phyloP scores from a whole-genome alignment of 2,113 vertebrate species.

The Aramus guarauna region DNA sequence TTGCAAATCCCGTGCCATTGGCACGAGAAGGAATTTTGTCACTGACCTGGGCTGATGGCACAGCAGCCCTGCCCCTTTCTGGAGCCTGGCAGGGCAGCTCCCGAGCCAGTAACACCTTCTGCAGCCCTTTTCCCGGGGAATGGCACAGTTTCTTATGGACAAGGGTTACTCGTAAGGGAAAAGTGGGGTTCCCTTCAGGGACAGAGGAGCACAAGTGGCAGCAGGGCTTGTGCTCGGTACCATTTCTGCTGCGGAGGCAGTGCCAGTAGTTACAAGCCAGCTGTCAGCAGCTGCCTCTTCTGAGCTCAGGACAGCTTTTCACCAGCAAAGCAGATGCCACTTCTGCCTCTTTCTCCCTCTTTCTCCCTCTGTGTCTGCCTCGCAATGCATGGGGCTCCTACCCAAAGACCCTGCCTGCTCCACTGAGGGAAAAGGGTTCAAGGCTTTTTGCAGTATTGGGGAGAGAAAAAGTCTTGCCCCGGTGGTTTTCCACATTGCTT shows the following conservation, averaged over 20 bases:
- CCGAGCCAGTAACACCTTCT: accelerated
- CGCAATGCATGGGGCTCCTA: background rate
- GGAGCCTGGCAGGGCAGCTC: background rate
- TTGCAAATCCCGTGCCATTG: background rate
- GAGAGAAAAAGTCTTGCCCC: background rate
- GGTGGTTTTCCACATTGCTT: background rate
- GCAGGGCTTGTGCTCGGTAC: background rate
- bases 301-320: background rate
- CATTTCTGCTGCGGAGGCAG: background rate
- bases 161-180: background rate
- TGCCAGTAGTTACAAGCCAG: background rate
- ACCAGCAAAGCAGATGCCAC: background rate
- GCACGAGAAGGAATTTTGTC: accelerated
- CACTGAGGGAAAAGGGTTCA: background rate
- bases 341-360: background rate
- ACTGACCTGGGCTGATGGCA: background rate
- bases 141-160: accelerated
- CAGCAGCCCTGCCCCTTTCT: background rate
- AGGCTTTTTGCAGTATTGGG: background rate
- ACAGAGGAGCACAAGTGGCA: background rate
- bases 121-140: background rate
- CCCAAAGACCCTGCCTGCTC: background rate
- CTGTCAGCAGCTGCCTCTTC: background rate
- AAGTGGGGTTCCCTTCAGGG: background rate
- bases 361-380: background rate